Base-by-base conservation (phyloP, 2,888 invertebrate species). In the Athrips mouffetella region DNA sequence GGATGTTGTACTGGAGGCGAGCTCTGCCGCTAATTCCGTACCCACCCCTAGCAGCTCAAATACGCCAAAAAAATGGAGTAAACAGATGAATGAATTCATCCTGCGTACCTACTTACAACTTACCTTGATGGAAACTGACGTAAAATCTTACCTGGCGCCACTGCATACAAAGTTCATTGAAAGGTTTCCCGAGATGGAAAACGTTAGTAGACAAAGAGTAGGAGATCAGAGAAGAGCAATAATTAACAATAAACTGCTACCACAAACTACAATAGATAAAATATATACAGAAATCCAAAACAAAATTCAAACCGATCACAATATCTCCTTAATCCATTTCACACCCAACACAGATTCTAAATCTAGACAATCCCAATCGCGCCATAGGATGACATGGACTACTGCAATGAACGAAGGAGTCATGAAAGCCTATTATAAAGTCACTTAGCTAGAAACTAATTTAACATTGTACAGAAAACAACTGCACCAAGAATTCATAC, bases 141-240 rank as follows among this genome's bases (percentile, higher is more conserved):
- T n/a, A n/a, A n/a, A n/a, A n/a, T n/a, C n/a, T n/a, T n/a, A n/a
- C n/a, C n/a, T n/a, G n/a, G n/a, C n/a, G n/a, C n/a, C 8, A 37
- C 15, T 37, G 3, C 37, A 37, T 10, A 20, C 13, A 18, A 16
- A 37, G 20, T 37, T 37, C 20, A 10, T 18, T 20, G 18, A 37
- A 37, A 20, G 5, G 3, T 37, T 37, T 10, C 37, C 37, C 1
- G 16, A 37, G 2, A 37, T 2, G 15, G 6, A 29, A 29, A 10
- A 37, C 10, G 37, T 20, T 3, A 18, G 5, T 2, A 16, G 37
- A 18, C 37, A 37, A 18, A 16, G 37, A 18, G n/a, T 30, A 3
- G 39, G 29, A 4, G 51, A 48, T 41, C 41, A 48, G 47, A 40
- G 49, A 45, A 51, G 27, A 37, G 37, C 20, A 18, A 37, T 37